Evolutionary conservation across 2,113 vertebrate genomes (phyloP).

Genomic region (Chaetorhynchus papuensis): DNA sequence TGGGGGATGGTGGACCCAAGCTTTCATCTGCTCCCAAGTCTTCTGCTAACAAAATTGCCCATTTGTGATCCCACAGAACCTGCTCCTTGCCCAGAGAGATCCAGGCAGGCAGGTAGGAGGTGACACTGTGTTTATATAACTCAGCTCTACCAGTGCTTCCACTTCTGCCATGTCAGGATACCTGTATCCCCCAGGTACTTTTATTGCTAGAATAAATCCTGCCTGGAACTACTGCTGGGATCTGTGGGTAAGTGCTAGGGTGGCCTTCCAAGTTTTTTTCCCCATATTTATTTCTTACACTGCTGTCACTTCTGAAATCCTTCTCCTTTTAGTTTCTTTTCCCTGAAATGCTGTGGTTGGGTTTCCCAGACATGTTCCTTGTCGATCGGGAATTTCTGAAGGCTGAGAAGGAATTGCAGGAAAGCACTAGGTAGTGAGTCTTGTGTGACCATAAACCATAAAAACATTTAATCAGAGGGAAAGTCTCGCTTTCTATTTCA

Average conservation of each 20-base stretch:
- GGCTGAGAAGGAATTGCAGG: background rate
- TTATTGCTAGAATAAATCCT: background rate
- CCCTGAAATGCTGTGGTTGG: background rate
- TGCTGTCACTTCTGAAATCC: background rate
- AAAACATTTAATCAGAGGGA: background rate
- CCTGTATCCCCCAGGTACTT: background rate
- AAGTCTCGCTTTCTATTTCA: background rate
- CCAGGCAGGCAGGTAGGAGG: background rate
- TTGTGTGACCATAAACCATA: background rate
- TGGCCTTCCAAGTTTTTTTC: background rate
- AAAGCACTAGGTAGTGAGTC: background rate
- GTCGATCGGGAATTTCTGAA: background rate
- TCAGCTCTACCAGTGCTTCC: background rate
- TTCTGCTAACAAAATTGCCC: background rate
- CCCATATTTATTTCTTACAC: background rate
- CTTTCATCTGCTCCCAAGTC: constrained; percentile 41
- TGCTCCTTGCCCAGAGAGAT: accelerated
- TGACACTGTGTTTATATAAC: accelerated
- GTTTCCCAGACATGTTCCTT: background rate
- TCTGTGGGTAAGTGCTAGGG: background rate
- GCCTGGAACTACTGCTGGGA: background rate
- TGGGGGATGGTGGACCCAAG: background rate
- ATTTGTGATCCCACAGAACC: background rate
- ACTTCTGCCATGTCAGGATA: background rate
- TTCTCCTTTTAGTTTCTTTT: background rate